Base-by-base conservation (phyloP, 2,888 invertebrate species). In the Drosophila prostipennis region DNA sequence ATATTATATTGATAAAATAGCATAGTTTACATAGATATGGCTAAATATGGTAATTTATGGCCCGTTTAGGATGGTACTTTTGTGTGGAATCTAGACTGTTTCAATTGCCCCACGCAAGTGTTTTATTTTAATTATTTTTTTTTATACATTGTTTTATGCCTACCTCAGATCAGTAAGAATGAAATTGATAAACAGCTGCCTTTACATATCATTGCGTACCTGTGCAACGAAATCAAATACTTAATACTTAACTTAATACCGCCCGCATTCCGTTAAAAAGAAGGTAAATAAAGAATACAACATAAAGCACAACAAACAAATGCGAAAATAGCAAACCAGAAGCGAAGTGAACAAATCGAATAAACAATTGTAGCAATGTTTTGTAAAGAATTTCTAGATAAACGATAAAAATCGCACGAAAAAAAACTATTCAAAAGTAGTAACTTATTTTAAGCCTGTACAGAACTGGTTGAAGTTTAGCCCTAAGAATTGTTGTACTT, bases 401-500 rank as follows among this genome's bases (percentile, higher is more conserved):
- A 65, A 39, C 52, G n/a, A 53, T 8, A 65, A 34, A 52, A 32
- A 52, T 29, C 43, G 45, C 69, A 59, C 71, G 52, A 40, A 69
- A 59, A 36, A 29, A 34, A 72, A 54, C 49, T 61, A 52, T 23
- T 45, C 54, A 23, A 54, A 55, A 48, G 29, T 14, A 51, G 32
- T 52, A 46, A 46, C 36, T 51, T 61, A 60, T 39, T 14, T 6
- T 55, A 64, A 63, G 74, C 32, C 61, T 81, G 85, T 87, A 81
- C 81, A 81, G 85, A 74, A 68, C 59, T 72, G 81, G 70, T 82
- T 81, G 68, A 75, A 82, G 80, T 71, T 85, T 77, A 87, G 71
- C 19, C 26, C 23, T 85, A 82, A 82, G 83, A 52, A 82, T 83
- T 83, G 88, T 83, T 83, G 76, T 85, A 58, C 84, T 82, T 82